Evolutionary conservation across 2,113 vertebrate genomes (phyloP).

Genomic region (Microcebus tavaratra): DNA sequence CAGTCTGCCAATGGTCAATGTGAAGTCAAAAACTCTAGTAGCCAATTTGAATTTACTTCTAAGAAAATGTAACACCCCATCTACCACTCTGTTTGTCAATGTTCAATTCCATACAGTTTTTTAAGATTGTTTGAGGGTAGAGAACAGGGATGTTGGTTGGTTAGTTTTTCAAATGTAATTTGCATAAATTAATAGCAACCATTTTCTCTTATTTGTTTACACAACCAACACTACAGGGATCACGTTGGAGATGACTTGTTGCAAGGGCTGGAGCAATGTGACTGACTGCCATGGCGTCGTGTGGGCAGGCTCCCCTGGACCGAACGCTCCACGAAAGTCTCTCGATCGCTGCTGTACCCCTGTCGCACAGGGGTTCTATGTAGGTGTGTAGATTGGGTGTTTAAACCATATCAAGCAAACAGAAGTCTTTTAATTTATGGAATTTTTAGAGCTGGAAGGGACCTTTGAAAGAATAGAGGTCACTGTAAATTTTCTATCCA

Average conservation of each 20-base stretch:
- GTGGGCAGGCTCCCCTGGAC: background rate
- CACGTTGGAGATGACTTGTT: background rate
- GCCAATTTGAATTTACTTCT: constrained; percentile 22
- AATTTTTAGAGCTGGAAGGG: background rate
- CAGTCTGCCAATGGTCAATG: constrained; percentile 38
- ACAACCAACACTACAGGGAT: background rate
- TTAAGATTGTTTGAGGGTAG: background rate
- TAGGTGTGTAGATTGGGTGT: background rate
- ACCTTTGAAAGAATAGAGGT: background rate
- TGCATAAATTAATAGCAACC: background rate
- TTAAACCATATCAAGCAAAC: background rate
- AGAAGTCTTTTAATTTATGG: background rate
- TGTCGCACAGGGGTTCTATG: background rate
- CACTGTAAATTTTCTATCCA: background rate
- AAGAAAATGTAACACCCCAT: background rate
- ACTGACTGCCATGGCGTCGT: too few relatives aligned
- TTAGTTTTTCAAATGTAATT: background rate
- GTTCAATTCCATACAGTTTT: background rate
- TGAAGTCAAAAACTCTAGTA: constrained; percentile 51
- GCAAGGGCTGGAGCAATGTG: background rate
- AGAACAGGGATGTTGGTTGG: background rate
- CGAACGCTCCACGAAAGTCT: background rate
- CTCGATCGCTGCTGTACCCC: background rate
- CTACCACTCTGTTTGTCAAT: background rate
- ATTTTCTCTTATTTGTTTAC: background rate